Base-by-base conservation (phyloP, 2,113 vertebrate genomes). In the Salvelinus fontinalis region DNA sequence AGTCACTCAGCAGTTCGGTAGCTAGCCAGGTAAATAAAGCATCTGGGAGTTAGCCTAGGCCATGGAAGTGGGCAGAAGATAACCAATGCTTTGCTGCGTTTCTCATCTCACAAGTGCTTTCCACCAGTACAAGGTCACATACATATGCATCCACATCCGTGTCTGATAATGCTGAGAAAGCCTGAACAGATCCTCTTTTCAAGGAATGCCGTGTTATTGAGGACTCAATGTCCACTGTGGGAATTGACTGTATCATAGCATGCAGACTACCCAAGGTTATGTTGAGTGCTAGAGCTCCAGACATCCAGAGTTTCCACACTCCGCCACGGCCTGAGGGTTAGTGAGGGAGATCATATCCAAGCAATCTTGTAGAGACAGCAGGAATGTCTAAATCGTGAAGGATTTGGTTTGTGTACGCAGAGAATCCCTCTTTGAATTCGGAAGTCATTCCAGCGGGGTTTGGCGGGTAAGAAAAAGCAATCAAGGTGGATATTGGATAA, bases 381-480 rank as follows among this genome's bases (percentile, higher is more conserved):
- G 68, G 34, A 54, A 78, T 78, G 71, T 72, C 44, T 67, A 73
- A 73, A 73, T 73, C 24, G 67, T 54, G 65, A 51, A 24, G 60
- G 67, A 70, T 70, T 64, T 51, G 44, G 20, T 13, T 62, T 70
- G 13, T 24, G 29, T 49, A 27, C 26, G 6, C 2, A 51, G 6
- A 67, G 18, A 68, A 31, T 67, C 29, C 27, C 29, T 5, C 22
- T n/a, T 27, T 14, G 29, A 0, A 4, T 39, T 20, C 51, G 48
- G 29, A 62, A 62, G 14, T 44, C 51, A 27, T n/a, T 48, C 49
- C 34, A 27, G 12, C 0, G 9, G 26, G 27, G 18, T 39, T 44
- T n/a, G 9, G 2, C 22, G 16, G 29, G 6, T 12, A 22, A n/a
- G 54, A 57, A 3, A 18, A 59, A 16, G 7, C 20, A 62, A 22